Percentiles rank a stretch among this genome's conserved stretches.
phyloP scores from a whole-genome alignment of 2,797 vertebrate genomes.

The Arrhamphus sclerolepis region DNA sequence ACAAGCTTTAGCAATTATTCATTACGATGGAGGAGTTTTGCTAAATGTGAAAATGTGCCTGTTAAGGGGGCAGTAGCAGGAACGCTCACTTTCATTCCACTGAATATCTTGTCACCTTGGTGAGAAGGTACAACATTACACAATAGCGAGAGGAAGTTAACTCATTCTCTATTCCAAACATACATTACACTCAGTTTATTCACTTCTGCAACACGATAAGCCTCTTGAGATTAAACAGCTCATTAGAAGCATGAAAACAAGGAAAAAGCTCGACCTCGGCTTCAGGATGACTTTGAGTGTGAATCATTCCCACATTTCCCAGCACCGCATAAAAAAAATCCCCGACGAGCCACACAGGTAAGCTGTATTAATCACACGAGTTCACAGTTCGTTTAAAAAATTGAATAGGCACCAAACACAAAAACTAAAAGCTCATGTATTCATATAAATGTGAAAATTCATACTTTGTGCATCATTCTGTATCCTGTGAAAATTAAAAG shows the following conservation, averaged over 20 bases:
- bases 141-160: conserved; percentile 17
- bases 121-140: conserved; percentile 17
- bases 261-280: conserved; percentile 22
- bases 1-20: conserved; percentile 10
- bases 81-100: conserved; percentile 10
- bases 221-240: conserved; percentile 53
- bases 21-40: not conserved
- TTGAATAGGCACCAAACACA: conserved; percentile 38
- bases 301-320: conserved; percentile 33
- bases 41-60: conserved; percentile 7
- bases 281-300: conserved; percentile 21
- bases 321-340: conserved; percentile 11
- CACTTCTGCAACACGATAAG: conserved; percentile 43
- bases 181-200: conserved; percentile 40
- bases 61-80: conserved; percentile 2
- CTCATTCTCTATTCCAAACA: conserved; percentile 49
- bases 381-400: conserved; percentile 49
- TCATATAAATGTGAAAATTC: conserved; percentile 14
- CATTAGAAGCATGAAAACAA: conserved; percentile 55
- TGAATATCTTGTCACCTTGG: conserved; percentile 21
- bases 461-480: conserved; percentile 1
- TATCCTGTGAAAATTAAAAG: no score
- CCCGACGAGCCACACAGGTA: conserved; percentile 34
- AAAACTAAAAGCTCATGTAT: conserved; percentile 23
- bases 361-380: conserved; percentile 43